Evolutionary conservation across 1,140 invertebrate species (phyloP).

Genomic region (Heliconius nattereri): DNA sequence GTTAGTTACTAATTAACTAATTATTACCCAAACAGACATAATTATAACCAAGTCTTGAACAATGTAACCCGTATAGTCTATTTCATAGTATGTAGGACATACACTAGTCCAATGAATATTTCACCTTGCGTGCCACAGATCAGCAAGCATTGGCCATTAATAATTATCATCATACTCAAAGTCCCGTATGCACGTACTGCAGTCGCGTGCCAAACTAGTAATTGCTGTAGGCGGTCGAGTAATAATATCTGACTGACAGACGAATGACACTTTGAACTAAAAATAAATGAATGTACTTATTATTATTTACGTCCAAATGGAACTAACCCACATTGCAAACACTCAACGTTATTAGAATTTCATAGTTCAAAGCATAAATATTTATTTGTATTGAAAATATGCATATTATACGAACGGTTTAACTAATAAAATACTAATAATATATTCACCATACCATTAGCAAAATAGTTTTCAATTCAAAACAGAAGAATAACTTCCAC

Average conservation of each 20-base stretch:
- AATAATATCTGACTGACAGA: conserved; percentile 30
- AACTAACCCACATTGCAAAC: conserved; percentile 15
- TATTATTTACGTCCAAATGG: conserved; percentile 22
- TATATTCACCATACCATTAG: background rate
- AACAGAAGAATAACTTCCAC: background rate
- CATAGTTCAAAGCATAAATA: conserved; percentile 7
- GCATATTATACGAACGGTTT: background rate
- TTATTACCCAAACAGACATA: too few relatives aligned
- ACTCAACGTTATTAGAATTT: background rate
- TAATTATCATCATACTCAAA: conserved; percentile 25
- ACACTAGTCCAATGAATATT: background rate
- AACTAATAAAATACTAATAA: conserved; percentile 1
- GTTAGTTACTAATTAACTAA: background rate
- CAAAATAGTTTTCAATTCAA: background rate
- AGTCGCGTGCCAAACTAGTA: conserved; percentile 30
- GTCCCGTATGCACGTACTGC: conserved; percentile 18
- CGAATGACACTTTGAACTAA: conserved; percentile 25
- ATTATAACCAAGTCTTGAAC: too few relatives aligned
- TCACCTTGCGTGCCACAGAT: conserved; percentile 2
- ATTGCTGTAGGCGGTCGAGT: conserved; percentile 25
- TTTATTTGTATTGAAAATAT: conserved; percentile 9
- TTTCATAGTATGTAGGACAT: background rate
- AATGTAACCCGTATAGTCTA: too few relatives aligned
- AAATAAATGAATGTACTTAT: conserved; percentile 19
- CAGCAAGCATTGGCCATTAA: conserved; percentile 20